These are phyloP conservation scores for Pseudonaja textilis DNA, from an alignment of 2,113 vertebrate species.

Conservation along the genomic window DNA sequence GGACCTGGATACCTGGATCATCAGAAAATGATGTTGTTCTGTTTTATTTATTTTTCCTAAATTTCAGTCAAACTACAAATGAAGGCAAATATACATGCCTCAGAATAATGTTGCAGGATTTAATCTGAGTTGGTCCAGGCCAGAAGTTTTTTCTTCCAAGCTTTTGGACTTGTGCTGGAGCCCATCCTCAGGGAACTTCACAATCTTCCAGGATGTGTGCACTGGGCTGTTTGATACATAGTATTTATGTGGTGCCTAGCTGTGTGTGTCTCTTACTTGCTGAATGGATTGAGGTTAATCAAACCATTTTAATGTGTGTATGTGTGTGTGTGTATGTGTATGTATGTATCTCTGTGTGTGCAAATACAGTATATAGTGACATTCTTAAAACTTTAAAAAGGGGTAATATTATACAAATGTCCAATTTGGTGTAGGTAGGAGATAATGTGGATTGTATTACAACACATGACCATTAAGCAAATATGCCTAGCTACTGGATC, in stretches of 20 bases:
- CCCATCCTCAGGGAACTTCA: background rate
- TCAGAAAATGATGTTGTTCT: background rate
- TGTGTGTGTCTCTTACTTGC: background rate
- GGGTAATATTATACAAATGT: background rate
- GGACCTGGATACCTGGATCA: background rate
- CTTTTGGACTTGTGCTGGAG: background rate
- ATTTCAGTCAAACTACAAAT: background rate
- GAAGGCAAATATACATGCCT: background rate
- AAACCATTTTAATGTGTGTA: background rate
- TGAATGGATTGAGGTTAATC: background rate
- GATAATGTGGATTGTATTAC: background rate
- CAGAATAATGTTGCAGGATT: background rate
- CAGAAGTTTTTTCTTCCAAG: background rate
- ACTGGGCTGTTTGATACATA: background rate
- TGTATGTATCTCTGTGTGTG: background rate
- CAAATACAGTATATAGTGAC: background rate
- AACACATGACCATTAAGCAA: background rate
- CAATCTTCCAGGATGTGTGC: background rate
- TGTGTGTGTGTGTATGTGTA: background rate
- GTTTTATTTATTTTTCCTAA: background rate
- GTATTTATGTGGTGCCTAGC: background rate
- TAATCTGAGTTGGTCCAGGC: background rate
- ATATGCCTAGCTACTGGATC: no score
- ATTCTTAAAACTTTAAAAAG: background rate
- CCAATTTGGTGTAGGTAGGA: background rate